Evolutionary conservation across 2,888 invertebrate genomes (phyloP), one percentile per base, ranked within the genome.

Genomic region (Mesorhabditis sp.): DNA sequence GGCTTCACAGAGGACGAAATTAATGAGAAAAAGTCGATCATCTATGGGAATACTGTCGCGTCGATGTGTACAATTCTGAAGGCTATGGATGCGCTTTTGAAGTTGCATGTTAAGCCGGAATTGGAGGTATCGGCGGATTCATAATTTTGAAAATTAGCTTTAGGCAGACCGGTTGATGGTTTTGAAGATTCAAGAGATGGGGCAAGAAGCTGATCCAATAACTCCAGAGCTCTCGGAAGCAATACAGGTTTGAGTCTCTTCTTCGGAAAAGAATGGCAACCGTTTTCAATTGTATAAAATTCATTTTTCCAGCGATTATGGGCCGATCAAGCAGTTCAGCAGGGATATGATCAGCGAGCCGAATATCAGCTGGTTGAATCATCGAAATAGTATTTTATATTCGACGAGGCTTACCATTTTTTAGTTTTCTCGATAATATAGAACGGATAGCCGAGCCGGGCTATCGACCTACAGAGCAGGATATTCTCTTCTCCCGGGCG

Each of bases 1-100:
- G 85, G 85, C 5, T 85, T 85, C 74, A 82, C 83, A 5, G 85
- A 85, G 74, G 85, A 85, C 61, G 85, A 85, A 74, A 79, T 85
- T 10, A 81, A 80, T 61, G 84, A 85, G 69, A 80, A 82, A 62
- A 74, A 77, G 67, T 80, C 80, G 4, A 82, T 85, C 50, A 79
- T 85, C 44, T 83, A 77, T 75, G 80, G 77, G 66, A 85, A 85
- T 69, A 85, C 82, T 13, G 80, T 84, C 5, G 78, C 80, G 4
- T 84, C 85, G 7, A 82, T 85, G 81, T 79, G 82, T 28, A 80
- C 81, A 50, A 83, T 85, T 68, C 74, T 85, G 15, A 78, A 75
- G 64, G 84, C 82, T 10, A 85, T 85, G 85, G 84, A 84, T 67
- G 79, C 78, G 41, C 76, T 82, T 4, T 70, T 84, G 45, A 50